Conservation (phyloP, 2,113 vertebrate genomes). For the Dicerorhinus sumatrensis region DNA sequence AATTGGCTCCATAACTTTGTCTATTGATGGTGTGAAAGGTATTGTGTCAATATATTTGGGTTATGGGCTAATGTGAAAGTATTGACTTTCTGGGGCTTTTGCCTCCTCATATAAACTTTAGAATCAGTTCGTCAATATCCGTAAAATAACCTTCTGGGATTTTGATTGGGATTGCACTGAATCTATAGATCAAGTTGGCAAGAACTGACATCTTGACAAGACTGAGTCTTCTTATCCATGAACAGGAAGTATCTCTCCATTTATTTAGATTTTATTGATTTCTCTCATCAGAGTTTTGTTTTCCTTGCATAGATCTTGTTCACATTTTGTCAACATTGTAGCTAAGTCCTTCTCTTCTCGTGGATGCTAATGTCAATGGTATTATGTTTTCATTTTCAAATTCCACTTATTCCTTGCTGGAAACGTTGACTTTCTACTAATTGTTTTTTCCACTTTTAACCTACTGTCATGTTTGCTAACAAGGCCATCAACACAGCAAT, state of each 20-base stretch:
- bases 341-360: no score
- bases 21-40: fast-evolving
- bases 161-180: no score
- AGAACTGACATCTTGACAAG: no score
- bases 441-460: background rate
- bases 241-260: background rate
- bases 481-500: background rate
- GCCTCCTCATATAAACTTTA: fast-evolving
- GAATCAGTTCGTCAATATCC: no score
- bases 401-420: background rate
- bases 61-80: fast-evolving
- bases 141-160: no score
- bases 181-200: no score
- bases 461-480: background rate
- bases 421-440: fast-evolving
- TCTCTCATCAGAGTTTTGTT: no score
- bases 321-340: fast-evolving
- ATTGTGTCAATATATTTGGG: fast-evolving
- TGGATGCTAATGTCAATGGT: background rate
- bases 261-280: background rate
- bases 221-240: fast-evolving
- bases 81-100: background rate
- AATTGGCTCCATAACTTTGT: fast-evolving
- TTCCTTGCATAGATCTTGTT: fast-evolving
- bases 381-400: fast-evolving